A percentile compares a stretch with the other conserved stretches of the same genome.
These are phyloP conservation scores for Microplitis manilae DNA, from an alignment of 2,888 invertebrate genomes.

Conservation along the genomic window DNA sequence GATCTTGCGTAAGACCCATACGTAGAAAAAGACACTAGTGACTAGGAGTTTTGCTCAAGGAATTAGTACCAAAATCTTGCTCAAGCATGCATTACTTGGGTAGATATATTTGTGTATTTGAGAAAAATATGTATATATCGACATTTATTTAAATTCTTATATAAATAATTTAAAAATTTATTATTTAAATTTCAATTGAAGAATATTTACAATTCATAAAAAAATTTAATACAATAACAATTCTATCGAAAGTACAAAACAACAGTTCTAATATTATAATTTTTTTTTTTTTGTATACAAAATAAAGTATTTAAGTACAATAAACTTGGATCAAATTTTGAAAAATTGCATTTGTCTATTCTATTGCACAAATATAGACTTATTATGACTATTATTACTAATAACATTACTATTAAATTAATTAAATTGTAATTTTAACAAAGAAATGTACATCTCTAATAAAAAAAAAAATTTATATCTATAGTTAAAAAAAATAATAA, in stretches of 20 bases:
- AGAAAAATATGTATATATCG: too few species aligned
- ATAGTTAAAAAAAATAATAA: background rate
- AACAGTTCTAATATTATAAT: background rate
- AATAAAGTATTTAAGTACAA: background rate
- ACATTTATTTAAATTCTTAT: too few species aligned
- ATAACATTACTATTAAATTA: background rate
- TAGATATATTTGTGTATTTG: too few species aligned
- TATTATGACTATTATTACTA: background rate
- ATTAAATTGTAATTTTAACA: background rate
- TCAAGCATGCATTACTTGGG: too few species aligned
- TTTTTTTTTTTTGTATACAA: background rate
- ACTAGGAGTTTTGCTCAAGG: too few species aligned
- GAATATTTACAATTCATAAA: background rate
- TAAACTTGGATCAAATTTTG: background rate
- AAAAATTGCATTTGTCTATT: background rate
- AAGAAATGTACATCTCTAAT: background rate
- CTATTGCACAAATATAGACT: background rate
- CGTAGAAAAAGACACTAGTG: too few species aligned
- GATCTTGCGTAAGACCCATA: too few species aligned
- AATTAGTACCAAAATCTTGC: too few species aligned
- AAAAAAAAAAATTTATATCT: background rate
- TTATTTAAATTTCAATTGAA: background rate
- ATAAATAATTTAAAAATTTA: background rate
- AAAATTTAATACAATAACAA: background rate
- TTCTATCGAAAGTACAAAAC: background rate